Evolutionary conservation across 1,140 invertebrate species (phyloP).

Genomic region (Magallana angulata): DNA sequence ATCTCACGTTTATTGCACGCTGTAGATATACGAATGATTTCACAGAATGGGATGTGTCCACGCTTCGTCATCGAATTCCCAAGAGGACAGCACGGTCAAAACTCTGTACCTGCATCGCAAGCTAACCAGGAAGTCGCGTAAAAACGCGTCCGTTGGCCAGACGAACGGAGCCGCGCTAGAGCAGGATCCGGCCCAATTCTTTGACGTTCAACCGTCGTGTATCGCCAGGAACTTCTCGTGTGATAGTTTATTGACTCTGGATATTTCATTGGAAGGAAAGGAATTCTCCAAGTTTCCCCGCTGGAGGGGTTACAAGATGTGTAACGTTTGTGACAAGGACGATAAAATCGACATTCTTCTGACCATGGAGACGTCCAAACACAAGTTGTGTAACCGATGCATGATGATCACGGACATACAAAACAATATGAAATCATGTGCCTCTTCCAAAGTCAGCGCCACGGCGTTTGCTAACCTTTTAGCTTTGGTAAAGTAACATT

Average conservation of each 20-base stretch:
- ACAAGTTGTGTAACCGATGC: conserved; percentile 25
- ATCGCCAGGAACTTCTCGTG: conserved; percentile 2
- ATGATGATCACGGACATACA: conserved; percentile 16
- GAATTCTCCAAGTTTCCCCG: neutral
- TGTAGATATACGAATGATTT: neutral
- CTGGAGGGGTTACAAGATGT: conserved; percentile 25
- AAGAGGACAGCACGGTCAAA: conserved; percentile 13
- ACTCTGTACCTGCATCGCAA: conserved; percentile 11
- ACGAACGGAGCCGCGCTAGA: neutral
- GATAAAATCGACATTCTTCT: neutral
- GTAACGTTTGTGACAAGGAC: conserved; percentile 35
- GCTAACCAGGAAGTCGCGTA: conserved; percentile 14
- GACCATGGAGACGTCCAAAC: neutral
- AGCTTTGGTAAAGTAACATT: conserved; percentile 8
- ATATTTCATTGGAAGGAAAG: neutral
- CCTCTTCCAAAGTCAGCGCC: conserved; percentile 15
- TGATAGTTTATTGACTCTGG: neutral
- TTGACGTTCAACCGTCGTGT: neutral
- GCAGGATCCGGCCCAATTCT: neutral
- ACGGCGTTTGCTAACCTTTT: conserved; percentile 30
- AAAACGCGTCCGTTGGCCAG: neutral
- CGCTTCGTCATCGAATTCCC: conserved; percentile 1
- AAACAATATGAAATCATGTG: conserved; percentile 27
- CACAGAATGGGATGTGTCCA: conserved; percentile 20
- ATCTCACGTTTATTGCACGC: neutral